Evolutionary conservation across 2,113 vertebrate species (phyloP).

Genomic region (Jacana jacana): DNA sequence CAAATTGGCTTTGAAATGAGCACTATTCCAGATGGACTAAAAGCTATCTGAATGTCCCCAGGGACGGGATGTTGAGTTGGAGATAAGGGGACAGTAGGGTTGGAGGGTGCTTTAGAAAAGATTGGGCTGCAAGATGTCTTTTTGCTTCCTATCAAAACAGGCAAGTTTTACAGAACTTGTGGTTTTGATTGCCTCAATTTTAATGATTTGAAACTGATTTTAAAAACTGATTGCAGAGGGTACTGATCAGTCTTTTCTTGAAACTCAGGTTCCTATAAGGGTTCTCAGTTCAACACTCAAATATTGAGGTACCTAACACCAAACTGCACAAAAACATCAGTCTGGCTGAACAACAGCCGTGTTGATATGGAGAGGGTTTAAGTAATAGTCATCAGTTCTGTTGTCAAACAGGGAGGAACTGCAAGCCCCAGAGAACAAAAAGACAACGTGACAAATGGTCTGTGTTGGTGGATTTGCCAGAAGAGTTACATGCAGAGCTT

Average conservation of each 20-base stretch:
- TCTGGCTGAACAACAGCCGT: not conserved
- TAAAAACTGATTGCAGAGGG: not conserved
- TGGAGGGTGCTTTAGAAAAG: not conserved
- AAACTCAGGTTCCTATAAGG: not conserved
- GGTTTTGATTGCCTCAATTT: not conserved
- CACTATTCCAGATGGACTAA: not conserved
- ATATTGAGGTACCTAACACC: not conserved
- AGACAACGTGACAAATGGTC: not conserved
- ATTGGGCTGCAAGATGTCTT: not conserved
- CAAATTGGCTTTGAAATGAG: slow-evolving; percentile 1
- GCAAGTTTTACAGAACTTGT: not conserved
- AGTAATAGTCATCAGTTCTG: slow-evolving; percentile 18
- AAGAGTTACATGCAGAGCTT: not conserved
- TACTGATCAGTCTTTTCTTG: not conserved
- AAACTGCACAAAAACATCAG: not conserved
- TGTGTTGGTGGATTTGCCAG: slow-evolving; percentile 4
- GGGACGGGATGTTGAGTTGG: not conserved
- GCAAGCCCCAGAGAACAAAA: not conserved
- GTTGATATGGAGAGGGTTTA: not conserved
- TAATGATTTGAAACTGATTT: not conserved
- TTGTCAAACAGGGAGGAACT: not conserved
- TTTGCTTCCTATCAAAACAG: not conserved
- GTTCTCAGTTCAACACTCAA: not conserved
- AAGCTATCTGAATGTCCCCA: not conserved
- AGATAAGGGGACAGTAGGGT: not conserved